phyloP scores from a whole-genome alignment of 1,140 invertebrate species.

The Rhyacophila brunnea region DNA sequence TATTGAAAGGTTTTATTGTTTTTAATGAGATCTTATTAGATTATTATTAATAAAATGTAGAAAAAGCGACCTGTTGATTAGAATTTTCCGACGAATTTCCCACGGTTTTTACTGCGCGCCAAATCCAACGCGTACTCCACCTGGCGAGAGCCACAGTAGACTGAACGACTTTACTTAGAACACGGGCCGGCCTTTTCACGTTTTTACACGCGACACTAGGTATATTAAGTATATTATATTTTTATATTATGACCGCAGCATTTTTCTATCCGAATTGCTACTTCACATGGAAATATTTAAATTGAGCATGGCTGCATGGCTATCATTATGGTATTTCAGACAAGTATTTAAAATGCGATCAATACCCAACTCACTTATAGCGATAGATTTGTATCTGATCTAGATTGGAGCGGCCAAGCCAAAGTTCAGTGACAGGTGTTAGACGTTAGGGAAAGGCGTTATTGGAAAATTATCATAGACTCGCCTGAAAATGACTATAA shows the following conservation, averaged over 20 bases:
- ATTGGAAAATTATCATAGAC: no score
- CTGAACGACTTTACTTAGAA: constrained; percentile 10
- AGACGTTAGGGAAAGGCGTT: no score
- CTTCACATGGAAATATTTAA: constrained; percentile 11
- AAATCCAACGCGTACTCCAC: constrained; percentile 13
- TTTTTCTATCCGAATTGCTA: constrained; percentile 13
- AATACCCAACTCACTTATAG: neutral
- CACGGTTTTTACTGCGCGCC: neutral
- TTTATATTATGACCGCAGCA: constrained; percentile 1
- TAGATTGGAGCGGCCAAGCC: no score
- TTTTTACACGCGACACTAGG: constrained; percentile 7
- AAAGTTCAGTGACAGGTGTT: no score
- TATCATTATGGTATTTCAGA: constrained; percentile 8
- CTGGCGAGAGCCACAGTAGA: constrained; percentile 21
- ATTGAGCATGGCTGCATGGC: constrained; percentile 3
- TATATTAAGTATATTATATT: no score
- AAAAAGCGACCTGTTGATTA: no score
- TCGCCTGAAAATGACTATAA: no score
- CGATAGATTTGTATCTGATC: no score
- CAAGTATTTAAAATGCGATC: constrained; percentile 1
- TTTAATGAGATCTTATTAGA: no score
- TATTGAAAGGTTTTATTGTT: no score
- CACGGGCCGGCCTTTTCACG: constrained; percentile 3
- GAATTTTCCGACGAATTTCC: neutral
- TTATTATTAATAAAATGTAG: no score